Evolutionary conservation across 2,113 vertebrate species (phyloP).

Genomic region (Cyanocitta stelleri): DNA sequence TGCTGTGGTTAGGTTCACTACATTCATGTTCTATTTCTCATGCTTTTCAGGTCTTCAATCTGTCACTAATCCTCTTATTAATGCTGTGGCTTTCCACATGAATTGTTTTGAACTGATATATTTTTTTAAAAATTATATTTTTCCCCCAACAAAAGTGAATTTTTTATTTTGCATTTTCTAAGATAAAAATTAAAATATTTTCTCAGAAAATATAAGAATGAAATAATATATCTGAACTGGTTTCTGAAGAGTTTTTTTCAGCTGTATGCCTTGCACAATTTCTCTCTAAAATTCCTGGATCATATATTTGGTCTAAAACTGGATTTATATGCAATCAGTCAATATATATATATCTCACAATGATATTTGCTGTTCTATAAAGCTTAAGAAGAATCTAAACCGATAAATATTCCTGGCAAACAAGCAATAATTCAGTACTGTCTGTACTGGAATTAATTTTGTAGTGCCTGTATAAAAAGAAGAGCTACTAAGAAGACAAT

Average conservation of each 20-base stretch:
- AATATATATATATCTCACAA: neutral
- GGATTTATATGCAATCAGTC: neutral
- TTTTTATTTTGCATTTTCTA: neutral
- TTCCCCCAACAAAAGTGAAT: accelerated
- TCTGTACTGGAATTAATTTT: neutral
- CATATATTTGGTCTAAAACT: neutral
- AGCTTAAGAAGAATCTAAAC: neutral
- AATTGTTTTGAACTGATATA: neutral
- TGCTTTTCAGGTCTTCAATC: neutral
- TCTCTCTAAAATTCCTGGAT: neutral
- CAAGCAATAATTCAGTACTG: neutral
- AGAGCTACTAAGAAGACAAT: neutral
- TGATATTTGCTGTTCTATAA: neutral
- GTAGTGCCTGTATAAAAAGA: neutral
- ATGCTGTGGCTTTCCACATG: neutral
- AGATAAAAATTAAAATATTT: neutral
- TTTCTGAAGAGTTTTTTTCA: neutral
- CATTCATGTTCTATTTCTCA: neutral
- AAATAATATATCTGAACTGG: neutral
- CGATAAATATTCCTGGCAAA: neutral
- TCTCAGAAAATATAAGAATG: neutral
- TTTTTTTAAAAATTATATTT: neutral
- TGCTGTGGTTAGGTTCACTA: neutral
- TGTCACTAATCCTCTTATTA: neutral
- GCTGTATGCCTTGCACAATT: neutral